Conservation (phyloP, 2,888 invertebrate species). For the Drosophila colorata region DNA sequence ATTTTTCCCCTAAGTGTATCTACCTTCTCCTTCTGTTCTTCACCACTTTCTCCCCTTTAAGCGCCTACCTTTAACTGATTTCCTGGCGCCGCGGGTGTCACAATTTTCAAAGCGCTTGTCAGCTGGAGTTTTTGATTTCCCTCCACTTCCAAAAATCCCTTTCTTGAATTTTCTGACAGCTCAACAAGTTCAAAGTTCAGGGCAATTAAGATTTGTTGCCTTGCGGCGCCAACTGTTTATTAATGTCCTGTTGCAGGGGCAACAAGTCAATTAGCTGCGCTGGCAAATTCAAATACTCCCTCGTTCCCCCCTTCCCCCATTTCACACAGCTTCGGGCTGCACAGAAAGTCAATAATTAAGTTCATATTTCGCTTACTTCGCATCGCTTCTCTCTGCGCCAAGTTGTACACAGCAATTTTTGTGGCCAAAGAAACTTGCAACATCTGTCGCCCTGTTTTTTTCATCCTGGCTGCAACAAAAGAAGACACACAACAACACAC, state of each 20-base stretch:
- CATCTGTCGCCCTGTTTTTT: constrained; percentile 32
- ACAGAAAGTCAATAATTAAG: constrained; percentile 51
- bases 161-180: constrained; percentile 31
- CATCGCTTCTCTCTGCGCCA: neutral
- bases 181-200: constrained; percentile 49
- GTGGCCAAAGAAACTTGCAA: constrained; percentile 31
- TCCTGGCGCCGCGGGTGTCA: constrained; percentile 56
- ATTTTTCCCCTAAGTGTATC: neutral
- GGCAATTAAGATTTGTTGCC: constrained; percentile 51
- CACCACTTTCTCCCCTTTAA: neutral
- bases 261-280: constrained; percentile 52
- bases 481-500: constrained; percentile 17
- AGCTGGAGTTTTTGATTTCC: neutral
- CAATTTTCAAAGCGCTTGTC: constrained; percentile 17
- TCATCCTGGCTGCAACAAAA: constrained; percentile 34
- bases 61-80: constrained; percentile 14
- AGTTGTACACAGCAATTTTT: neutral
- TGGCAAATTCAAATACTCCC: constrained; percentile 12
- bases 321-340: constrained; percentile 2
- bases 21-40: neutral
- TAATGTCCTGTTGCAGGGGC: constrained; percentile 36
- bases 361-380: constrained; percentile 25
- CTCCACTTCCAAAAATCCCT: neutral
- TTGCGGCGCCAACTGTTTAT: constrained; percentile 38
- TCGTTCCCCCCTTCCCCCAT: neutral